Evolutionary conservation across 2,888 invertebrate genomes (phyloP).

Genomic region (Archaeoteleia sp.): DNA sequence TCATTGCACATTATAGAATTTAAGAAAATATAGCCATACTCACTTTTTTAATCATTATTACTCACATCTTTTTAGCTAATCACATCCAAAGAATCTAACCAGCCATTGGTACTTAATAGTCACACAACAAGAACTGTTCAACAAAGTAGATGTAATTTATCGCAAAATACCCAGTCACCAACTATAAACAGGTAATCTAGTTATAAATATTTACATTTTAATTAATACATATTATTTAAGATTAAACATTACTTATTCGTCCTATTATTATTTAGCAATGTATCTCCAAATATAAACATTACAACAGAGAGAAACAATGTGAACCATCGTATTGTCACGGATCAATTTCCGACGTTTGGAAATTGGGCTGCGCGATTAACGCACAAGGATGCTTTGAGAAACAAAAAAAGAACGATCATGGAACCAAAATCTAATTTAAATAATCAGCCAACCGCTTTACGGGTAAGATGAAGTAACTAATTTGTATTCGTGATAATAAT

Average conservation of each 20-base stretch:
- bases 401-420: slow-evolving; percentile 10
- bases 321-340: slow-evolving; percentile 53
- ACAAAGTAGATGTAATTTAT: slow-evolving; percentile 3
- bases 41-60: no score
- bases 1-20: slow-evolving; percentile 6
- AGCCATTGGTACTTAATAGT: slow-evolving; percentile 5
- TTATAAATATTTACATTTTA: neutral
- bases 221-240: neutral
- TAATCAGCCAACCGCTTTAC: slow-evolving; percentile 24
- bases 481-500: no score
- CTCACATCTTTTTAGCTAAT: slow-evolving; percentile 18
- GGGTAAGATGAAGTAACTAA: no score
- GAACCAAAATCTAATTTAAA: slow-evolving; percentile 14
- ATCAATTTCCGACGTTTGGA: slow-evolving; percentile 68
- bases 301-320: slow-evolving; percentile 16
- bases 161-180: slow-evolving; percentile 20
- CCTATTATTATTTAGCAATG: slow-evolving; percentile 15
- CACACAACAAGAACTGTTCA: slow-evolving; percentile 19
- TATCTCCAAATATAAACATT: slow-evolving; percentile 15
- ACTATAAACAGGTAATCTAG: slow-evolving; percentile 20
- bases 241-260: neutral
- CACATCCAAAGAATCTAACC: neutral
- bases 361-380: slow-evolving; percentile 63
- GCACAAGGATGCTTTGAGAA: slow-evolving; percentile 10
- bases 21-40: neutral